Percentiles rank a stretch among this genome's conserved stretches.
Evolutionary conservation across 2,888 invertebrate genomes (phyloP).

Genomic region (Hemithea aestivaria): DNA sequence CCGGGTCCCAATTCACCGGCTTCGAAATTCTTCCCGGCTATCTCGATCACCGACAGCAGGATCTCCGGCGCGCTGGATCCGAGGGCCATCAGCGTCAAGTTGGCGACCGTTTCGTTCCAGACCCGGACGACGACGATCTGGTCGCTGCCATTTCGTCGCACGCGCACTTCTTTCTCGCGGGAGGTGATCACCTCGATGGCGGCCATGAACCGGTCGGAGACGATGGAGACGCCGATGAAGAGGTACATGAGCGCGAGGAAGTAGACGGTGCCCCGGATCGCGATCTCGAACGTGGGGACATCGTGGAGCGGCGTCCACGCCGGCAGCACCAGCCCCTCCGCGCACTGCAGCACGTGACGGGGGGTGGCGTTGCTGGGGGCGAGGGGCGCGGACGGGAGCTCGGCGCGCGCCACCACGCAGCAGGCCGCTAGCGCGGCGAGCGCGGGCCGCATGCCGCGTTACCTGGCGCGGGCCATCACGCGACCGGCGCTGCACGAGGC

Average conservation of each 20-base stretch:
- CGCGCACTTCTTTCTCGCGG: slow-evolving; percentile 95
- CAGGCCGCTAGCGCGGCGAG: slow-evolving; percentile 72
- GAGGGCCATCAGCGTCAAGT: slow-evolving; percentile 98
- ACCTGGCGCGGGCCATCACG: slow-evolving; percentile 55
- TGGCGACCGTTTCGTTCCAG: slow-evolving; percentile 99
- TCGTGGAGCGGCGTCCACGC: slow-evolving; percentile 92
- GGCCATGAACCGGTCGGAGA: slow-evolving; percentile 99
- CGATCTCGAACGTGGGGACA: slow-evolving; percentile 86
- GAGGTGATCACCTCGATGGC: slow-evolving; percentile 99
- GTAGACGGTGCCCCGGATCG: slow-evolving; percentile 93
- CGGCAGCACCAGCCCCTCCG: slow-evolving; percentile 91
- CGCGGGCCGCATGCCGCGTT: slow-evolving; percentile 74
- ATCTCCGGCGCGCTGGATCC: slow-evolving; percentile 99
- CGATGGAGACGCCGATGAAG: slow-evolving; percentile 99
- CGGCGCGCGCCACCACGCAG: slow-evolving; percentile 67
- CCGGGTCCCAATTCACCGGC: slow-evolving; percentile 99
- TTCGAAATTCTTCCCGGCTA: slow-evolving; percentile 95
- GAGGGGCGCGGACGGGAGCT: slow-evolving; percentile 58
- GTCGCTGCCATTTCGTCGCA: slow-evolving; percentile 93
- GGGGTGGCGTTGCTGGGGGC: slow-evolving; percentile 60
- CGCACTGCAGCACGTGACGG: slow-evolving; percentile 80
- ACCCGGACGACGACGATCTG: slow-evolving; percentile 95
- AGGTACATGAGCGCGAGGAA: slow-evolving; percentile 93
- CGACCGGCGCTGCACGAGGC: slow-evolving; percentile 72
- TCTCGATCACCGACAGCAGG: slow-evolving; percentile 97